Percentiles rank a stretch among this genome's conserved stretches.
phyloP scores from a whole-genome alignment of 2,113 vertebrate species.

The Lichenostomus cassidix region DNA sequence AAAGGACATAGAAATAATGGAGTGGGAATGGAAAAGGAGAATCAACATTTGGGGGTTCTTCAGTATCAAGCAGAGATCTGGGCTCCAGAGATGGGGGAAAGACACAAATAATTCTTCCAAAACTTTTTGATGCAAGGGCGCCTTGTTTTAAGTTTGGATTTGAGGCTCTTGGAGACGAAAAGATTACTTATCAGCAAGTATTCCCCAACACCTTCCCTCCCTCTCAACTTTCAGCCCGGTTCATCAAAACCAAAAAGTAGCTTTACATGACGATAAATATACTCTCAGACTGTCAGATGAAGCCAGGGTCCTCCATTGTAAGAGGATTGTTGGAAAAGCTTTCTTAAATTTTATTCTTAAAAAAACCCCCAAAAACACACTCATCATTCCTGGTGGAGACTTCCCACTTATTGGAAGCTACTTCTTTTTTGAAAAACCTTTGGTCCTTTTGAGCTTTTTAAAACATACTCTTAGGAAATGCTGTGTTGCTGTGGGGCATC shows the following conservation, averaged over 20 bases:
- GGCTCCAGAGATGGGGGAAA: not conserved
- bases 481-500: conserved; percentile 33
- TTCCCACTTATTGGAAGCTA: not conserved
- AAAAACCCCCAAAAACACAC: not conserved
- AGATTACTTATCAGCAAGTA: not conserved
- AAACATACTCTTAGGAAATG: conserved; percentile 18
- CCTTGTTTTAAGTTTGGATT: not conserved
- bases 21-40: not conserved
- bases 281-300: not conserved
- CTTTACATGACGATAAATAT: not conserved
- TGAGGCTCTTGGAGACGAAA: not conserved
- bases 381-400: not conserved
- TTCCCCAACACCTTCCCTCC: not conserved
- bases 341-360: not conserved
- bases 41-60: not conserved
- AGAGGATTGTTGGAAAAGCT: not conserved
- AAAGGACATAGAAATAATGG: conserved; percentile 5
- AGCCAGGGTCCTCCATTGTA: not conserved
- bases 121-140: not conserved
- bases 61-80: not conserved
- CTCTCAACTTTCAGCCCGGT: not conserved
- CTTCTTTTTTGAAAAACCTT: not conserved
- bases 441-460: not conserved
- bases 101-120: not conserved
- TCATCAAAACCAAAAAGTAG: not conserved